Evolutionary conservation across 1,140 invertebrate genomes (phyloP).

Genomic region (Proales similis): DNA sequence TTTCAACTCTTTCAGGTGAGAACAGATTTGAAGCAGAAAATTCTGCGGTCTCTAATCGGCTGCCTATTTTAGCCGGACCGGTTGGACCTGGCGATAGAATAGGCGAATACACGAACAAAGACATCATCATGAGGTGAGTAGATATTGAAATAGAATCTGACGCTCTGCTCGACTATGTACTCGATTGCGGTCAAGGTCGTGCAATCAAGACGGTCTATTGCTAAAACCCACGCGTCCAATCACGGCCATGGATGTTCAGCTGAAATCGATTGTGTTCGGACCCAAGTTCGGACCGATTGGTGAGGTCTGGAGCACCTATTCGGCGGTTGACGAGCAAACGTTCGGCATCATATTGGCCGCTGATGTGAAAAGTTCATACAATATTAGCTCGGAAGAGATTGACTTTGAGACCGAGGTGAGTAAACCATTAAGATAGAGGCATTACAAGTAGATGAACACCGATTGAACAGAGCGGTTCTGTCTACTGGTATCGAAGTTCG

Average conservation of each 20-base stretch:
- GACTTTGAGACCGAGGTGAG: constrained; percentile 23
- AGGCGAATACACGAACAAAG: constrained; percentile 38
- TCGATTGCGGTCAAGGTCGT: constrained; percentile 14
- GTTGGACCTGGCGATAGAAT: constrained; percentile 42
- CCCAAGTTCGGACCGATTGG: constrained; percentile 18
- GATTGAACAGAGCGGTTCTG: not conserved
- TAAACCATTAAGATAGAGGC: not conserved
- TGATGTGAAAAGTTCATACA: constrained; percentile 28
- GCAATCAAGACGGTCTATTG: constrained; percentile 39
- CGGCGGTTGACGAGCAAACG: constrained; percentile 9
- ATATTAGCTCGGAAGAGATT: constrained; percentile 2
- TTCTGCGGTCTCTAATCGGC: not conserved
- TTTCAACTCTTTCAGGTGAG: constrained; percentile 41
- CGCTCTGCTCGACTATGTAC: not conserved
- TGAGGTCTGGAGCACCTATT: constrained; percentile 39
- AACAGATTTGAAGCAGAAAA: not conserved
- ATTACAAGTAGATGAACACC: not conserved
- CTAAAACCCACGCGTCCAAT: constrained; percentile 38
- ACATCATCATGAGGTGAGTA: constrained; percentile 40
- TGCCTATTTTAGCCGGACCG: constrained; percentile 40
- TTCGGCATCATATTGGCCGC: constrained; percentile 40
- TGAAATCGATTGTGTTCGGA: constrained; percentile 34
- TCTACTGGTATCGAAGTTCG: constrained; percentile 12
- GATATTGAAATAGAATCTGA: not conserved
- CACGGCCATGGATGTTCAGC: constrained; percentile 38